These are phyloP conservation scores for Opisthocomus hoazin DNA, from an alignment of 2,113 vertebrate genomes.

Conservation along the genomic window DNA sequence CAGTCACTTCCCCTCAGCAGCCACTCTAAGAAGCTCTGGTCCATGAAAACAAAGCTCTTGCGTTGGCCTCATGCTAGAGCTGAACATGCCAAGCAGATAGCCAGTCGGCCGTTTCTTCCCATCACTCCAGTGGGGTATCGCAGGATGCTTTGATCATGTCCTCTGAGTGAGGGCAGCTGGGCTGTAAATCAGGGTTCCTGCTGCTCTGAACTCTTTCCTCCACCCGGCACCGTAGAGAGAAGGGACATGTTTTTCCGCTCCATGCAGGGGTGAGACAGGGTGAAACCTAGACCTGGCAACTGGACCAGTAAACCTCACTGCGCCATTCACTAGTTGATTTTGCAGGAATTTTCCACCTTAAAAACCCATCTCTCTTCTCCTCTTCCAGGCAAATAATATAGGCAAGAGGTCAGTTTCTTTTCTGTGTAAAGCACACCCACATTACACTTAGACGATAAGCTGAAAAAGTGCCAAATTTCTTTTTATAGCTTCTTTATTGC, in stretches of 20 bases:
- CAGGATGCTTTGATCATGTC: constrained; percentile 45
- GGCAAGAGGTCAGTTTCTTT: constrained; percentile 27
- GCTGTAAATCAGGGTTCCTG: constrained; percentile 49
- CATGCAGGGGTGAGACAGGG: constrained; percentile 24
- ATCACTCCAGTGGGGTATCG: background rate
- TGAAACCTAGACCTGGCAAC: constrained; percentile 20
- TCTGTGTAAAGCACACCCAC: background rate
- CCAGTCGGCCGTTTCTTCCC: constrained; percentile 54
- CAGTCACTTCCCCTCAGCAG: constrained; percentile 41
- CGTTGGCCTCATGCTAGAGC: constrained; percentile 37
- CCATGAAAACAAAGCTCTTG: constrained; percentile 56
- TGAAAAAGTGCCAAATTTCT: constrained; percentile 43
- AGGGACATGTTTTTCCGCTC: constrained; percentile 33
- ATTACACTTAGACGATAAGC: background rate
- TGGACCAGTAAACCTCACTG: background rate
- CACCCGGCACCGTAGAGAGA: background rate
- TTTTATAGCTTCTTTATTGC: constrained; percentile 59
- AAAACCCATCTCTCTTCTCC: background rate
- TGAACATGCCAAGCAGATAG: constrained; percentile 50
- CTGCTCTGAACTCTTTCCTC: constrained; percentile 35
- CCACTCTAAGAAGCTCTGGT: constrained; percentile 33
- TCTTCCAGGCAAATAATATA: constrained; percentile 9
- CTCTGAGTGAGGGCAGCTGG: constrained; percentile 19
- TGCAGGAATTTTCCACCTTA: constrained; percentile 17
- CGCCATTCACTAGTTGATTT: background rate